These are phyloP conservation scores for Dicerorhinus sumatrensis DNA, from an alignment of 2,113 vertebrate species.

Conservation along the genomic window DNA sequence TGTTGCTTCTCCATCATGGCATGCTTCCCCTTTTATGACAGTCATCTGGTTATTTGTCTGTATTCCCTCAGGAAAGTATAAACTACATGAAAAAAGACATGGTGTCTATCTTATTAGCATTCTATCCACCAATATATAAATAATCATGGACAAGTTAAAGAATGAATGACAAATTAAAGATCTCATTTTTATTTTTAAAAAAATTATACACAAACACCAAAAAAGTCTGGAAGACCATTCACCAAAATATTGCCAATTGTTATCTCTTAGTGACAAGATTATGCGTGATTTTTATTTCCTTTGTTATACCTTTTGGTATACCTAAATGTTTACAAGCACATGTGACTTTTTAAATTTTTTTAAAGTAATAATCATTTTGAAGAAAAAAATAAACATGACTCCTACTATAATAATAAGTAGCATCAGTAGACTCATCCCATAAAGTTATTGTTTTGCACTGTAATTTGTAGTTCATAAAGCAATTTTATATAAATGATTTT, in stretches of 20 bases:
- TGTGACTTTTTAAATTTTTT: not conserved
- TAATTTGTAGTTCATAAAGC: constrained; percentile 39
- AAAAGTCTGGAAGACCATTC: not conserved
- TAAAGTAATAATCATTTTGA: constrained; percentile 2
- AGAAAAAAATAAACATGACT: not conserved
- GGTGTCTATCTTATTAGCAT: not conserved
- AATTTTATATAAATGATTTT: constrained; percentile 28
- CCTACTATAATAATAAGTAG: constrained; percentile 16
- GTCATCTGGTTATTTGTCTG: not conserved
- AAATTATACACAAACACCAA: not conserved
- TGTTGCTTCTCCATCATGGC: not conserved
- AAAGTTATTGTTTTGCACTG: not conserved
- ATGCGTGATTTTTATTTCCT: constrained; percentile 3
- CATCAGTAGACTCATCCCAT: not conserved
- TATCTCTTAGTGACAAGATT: not conserved
- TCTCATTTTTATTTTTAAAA: not conserved
- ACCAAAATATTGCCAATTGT: not conserved
- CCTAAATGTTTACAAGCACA: not conserved
- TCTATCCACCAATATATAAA: not conserved
- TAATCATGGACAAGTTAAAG: not conserved
- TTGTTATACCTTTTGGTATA: not conserved
- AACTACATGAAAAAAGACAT: not conserved
- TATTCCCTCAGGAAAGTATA: not conserved
- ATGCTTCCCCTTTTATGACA: not conserved
- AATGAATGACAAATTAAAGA: constrained; percentile 22